These are phyloP conservation scores for Microtus pennsylvanicus DNA, from an alignment of 2,113 vertebrate genomes.

Conservation along the genomic window DNA sequence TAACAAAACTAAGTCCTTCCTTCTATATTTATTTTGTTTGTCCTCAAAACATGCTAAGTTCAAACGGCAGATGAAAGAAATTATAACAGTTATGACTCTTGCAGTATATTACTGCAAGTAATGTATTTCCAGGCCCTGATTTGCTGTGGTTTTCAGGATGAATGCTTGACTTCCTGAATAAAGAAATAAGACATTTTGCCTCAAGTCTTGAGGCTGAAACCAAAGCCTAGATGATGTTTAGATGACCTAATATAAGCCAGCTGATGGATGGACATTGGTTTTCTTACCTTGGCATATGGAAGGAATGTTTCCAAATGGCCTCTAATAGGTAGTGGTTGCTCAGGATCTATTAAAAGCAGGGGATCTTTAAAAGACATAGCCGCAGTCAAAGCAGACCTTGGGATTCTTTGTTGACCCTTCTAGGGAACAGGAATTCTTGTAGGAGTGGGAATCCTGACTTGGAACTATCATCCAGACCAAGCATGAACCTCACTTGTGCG, in stretches of 20 bases:
- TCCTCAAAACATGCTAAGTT: conserved; percentile 14
- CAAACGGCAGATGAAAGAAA: not conserved
- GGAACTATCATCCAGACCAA: not conserved
- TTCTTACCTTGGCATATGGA: not conserved
- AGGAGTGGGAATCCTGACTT: not conserved
- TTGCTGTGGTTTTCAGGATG: conserved; percentile 11
- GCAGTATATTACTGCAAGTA: not conserved
- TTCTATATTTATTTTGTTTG: conserved; percentile 12
- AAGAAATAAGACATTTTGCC: conserved; percentile 1
- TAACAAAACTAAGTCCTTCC: conserved; percentile 39
- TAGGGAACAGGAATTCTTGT: not conserved
- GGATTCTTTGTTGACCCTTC: not conserved
- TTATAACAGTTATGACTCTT: not conserved
- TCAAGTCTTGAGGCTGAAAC: not conserved
- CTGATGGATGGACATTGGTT: not conserved
- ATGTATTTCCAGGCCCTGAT: not conserved
- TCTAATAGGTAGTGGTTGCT: not conserved
- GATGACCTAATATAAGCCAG: not conserved
- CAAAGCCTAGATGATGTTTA: not conserved
- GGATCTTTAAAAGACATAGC: not conserved
- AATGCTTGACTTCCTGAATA: conserved; percentile 36
- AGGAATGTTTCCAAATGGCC: not conserved
- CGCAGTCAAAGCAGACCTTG: not conserved
- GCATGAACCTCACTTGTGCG: not conserved
- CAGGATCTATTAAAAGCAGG: not conserved